Base-by-base conservation (phyloP, 1,140 invertebrate species). In the Drosophila cardini region DNA sequence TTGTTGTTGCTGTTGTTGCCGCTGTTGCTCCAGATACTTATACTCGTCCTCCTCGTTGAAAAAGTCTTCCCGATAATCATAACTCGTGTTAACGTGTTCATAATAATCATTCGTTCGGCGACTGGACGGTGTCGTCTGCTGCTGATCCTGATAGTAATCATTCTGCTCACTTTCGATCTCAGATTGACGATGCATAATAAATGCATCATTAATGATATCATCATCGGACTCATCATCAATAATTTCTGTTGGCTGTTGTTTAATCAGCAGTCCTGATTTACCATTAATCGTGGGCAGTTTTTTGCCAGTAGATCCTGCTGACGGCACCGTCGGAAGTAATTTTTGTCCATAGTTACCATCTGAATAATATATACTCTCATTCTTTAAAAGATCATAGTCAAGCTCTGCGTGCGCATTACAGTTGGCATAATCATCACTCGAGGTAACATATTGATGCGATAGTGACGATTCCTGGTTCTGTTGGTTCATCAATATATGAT, bases 31-130 rank as follows among this genome's bases (percentile, higher is more conserved):
- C 32, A 87, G 75, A 64, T 92, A 92, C 61, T 90, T 89, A 45
- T 90, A 87, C 52, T 92, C 91, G 67, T 90, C 82, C 46, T 93
- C 92, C 72, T 92, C 91, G 32, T 93, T 92, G 52, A 92, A 91
- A 65, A 90, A 93, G 71, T 93, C 92, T 52, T 93, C 91, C 11
- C 81, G 91, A 80, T 91, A 90, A 68, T 92, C 76, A 81, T 92
- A 91, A 74, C 86, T 73, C 62, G 80, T 76, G 53, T 62, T 75
- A 26, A 74, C 70, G 30, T 85, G 75, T 62, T 91, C 91, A 92
- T 92, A 92, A 83, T 89, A 91, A 90, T 78, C 78, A 42, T 85
- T 90, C 16, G 91, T 89, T 85, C 16, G 18, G 5, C 92, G 87
- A 16, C 89, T 73, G 16, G 93, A 92, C 42, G 92, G 84, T 74